These are phyloP conservation scores for Larimichthys polyactis DNA, from an alignment of 2,113 vertebrate genomes.

Conservation along the genomic window DNA sequence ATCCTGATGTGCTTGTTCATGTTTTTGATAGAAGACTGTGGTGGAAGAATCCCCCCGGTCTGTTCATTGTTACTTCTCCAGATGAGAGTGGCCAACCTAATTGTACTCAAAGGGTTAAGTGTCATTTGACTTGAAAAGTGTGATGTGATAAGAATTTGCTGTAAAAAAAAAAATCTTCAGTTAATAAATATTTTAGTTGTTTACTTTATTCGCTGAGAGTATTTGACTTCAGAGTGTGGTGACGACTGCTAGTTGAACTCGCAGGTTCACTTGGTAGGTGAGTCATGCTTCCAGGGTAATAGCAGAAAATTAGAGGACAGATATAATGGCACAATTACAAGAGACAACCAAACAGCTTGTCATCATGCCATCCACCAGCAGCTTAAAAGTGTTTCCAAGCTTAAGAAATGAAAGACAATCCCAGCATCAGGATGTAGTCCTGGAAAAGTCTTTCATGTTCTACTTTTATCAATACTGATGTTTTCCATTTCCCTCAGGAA, in stretches of 20 bases:
- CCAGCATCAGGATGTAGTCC: constrained; percentile 7
- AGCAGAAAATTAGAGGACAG: background rate
- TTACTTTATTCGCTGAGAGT: constrained; percentile 70
- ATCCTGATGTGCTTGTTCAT: constrained; percentile 59
- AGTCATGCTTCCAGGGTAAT: background rate
- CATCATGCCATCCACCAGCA: background rate
- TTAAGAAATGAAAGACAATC: constrained; percentile 14
- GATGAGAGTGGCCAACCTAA: constrained; percentile 51
- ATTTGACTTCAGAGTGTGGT: constrained; percentile 30
- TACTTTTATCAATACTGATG: constrained; percentile 47
- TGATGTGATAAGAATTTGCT: constrained; percentile 81
- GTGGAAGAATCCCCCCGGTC: constrained; percentile 38
- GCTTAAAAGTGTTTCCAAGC: background rate
- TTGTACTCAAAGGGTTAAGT: constrained; percentile 80
- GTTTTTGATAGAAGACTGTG: constrained; percentile 60
- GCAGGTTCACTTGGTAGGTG: background rate
- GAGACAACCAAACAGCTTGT: background rate
- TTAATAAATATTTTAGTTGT: constrained; percentile 85
- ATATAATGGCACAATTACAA: background rate
- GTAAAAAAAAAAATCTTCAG: constrained; percentile 67
- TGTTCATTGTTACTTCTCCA: constrained; percentile 51
- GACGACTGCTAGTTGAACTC: background rate
- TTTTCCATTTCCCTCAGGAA: constrained; percentile 50
- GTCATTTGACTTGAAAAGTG: constrained; percentile 80
- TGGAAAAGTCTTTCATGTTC: constrained; percentile 57